A percentile compares a stretch with the other conserved stretches of the same genome.
phyloP scores from a whole-genome alignment of 2,888 invertebrate species.

The Elegia similella region DNA sequence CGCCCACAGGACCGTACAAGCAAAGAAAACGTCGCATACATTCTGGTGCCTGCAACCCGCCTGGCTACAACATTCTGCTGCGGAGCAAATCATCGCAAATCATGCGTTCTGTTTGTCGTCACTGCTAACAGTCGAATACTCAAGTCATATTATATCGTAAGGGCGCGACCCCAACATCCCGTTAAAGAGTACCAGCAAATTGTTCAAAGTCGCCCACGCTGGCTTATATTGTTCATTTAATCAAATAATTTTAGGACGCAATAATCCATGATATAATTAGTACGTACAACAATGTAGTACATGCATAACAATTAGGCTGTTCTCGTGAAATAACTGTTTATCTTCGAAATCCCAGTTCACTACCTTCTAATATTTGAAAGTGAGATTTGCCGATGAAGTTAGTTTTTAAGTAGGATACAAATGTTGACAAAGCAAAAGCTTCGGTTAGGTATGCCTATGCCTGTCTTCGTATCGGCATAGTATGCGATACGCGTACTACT shows the following conservation, averaged over 20 bases:
- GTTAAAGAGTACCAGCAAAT: background rate
- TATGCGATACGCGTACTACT: constrained; percentile 19
- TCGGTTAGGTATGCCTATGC: constrained; percentile 32
- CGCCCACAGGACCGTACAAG: constrained; percentile 57
- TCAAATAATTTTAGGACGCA: constrained; percentile 45
- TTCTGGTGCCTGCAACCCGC: constrained; percentile 62
- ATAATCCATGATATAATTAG: constrained; percentile 50
- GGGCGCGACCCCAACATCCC: background rate
- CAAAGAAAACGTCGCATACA: constrained; percentile 54
- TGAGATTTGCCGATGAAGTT: constrained; percentile 35
- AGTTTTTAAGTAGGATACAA: constrained; percentile 27
- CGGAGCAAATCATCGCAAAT: constrained; percentile 40
- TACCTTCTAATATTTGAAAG: constrained; percentile 25
- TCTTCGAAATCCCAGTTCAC: constrained; percentile 30
- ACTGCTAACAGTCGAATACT: constrained; percentile 35
- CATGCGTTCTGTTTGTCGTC: constrained; percentile 46
- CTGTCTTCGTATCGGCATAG: constrained; percentile 28
- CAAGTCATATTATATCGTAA: constrained; percentile 28
- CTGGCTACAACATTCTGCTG: constrained; percentile 47
- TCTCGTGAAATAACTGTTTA: constrained; percentile 32
- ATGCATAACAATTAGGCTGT: constrained; percentile 45
- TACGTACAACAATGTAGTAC: constrained; percentile 44
- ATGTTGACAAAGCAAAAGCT: constrained; percentile 40
- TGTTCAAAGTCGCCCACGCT: constrained; percentile 16
- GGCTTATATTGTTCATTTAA: constrained; percentile 35